Evolutionary conservation across 2,113 vertebrate genomes (phyloP).

Genomic region (Cathartes aura): DNA sequence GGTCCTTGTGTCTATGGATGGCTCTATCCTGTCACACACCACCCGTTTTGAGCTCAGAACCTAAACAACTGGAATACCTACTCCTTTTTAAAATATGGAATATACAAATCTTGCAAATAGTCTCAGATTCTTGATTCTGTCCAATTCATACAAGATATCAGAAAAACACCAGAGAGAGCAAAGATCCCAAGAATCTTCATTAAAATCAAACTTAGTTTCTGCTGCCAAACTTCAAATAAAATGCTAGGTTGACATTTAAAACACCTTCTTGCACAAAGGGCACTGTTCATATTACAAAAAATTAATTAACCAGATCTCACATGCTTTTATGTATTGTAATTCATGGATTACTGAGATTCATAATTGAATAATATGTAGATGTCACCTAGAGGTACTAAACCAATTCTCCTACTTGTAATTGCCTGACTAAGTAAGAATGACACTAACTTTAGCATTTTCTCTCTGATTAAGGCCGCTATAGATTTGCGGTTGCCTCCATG

Average conservation of each 20-base stretch:
- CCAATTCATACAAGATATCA: not conserved
- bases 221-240: constrained; percentile 34
- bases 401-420: constrained; percentile 76
- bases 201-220: constrained; percentile 21
- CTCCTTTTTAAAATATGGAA: not conserved
- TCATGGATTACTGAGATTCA: constrained; percentile 73
- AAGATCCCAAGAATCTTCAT: not conserved
- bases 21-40: not conserved
- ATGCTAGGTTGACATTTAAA: constrained; percentile 65
- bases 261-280: constrained; percentile 58
- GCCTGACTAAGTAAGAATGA: constrained; percentile 78
- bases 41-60: not conserved
- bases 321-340: constrained; percentile 72
- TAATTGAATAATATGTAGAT: constrained; percentile 79
- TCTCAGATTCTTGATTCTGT: not conserved
- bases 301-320: constrained; percentile 66
- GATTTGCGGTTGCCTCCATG: constrained; percentile 69
- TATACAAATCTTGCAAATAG: not conserved
- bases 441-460: constrained; percentile 76
- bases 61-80: fast-evolving
- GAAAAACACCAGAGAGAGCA: not conserved
- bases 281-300: constrained; percentile 38
- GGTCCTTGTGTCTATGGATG: not conserved
- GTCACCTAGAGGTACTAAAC: constrained; percentile 74
- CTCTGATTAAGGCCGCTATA: constrained; percentile 77